Evolutionary conservation across 2,797 vertebrate genomes (phyloP).

Genomic region (Toxotes lorentzi): DNA sequence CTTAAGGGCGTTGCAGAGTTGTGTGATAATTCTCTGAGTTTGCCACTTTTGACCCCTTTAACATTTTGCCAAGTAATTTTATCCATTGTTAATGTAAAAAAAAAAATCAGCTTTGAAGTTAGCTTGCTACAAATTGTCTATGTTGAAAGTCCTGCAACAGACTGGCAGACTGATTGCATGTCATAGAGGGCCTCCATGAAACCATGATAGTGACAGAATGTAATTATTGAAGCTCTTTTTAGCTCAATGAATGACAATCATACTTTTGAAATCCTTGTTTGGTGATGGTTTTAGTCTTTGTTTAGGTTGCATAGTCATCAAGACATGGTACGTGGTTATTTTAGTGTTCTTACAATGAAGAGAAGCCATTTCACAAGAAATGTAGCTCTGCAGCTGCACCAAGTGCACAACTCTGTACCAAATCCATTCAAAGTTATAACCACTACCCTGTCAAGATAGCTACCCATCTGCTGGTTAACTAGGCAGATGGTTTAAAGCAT

Average conservation of each 20-base stretch:
- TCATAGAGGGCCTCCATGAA: not conserved
- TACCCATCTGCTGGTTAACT: not conserved
- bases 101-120: not conserved
- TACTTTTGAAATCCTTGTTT: not conserved
- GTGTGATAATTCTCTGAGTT: not conserved
- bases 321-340: slow-evolving; percentile 1
- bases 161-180: not conserved
- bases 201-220: not conserved
- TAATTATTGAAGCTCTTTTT: slow-evolving; percentile 25
- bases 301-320: not conserved
- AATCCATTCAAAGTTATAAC: not conserved
- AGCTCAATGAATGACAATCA: slow-evolving; percentile 12
- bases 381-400: not conserved
- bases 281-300: not conserved
- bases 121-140: not conserved
- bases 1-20: too few relatives aligned
- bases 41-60: not conserved
- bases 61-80: not conserved
- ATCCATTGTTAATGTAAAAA: not conserved
- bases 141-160: not conserved
- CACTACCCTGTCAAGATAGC: not conserved
- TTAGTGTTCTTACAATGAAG: not conserved
- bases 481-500: not conserved
- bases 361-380: not conserved
- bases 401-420: not conserved